Base-by-base conservation (phyloP, 2,888 invertebrate species). In the Coremacera marginata region DNA sequence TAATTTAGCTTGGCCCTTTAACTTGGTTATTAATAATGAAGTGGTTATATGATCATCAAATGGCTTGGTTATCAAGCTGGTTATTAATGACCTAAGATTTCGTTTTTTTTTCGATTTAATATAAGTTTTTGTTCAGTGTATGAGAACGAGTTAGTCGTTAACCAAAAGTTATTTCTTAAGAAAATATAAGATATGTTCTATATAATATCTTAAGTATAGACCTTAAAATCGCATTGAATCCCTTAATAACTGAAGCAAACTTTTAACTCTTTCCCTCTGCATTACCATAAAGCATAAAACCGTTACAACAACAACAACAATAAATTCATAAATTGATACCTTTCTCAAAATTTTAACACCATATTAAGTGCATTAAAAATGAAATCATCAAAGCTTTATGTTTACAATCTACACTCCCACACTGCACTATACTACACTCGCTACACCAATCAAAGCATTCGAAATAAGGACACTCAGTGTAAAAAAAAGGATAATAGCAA, bases 261-360 rank as follows among this genome's bases (percentile, higher is more conserved):
- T 19, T 49, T 44, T n/a, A 68, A 51, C 27, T 14, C n/a, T 63
- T 63, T 63, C 27, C 16, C n/a, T n/a, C 16, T 63, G 31, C 19
- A 7, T 9, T 60, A 52, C 19, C 5, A 62, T 16, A 62, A 62
- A 62, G 22, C 60, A 62, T 62, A 27, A 16, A n/a, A 60, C 27
- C 7, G 5, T 27, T 31, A 44, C 67, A 49, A 22, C 65, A 22
- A 37, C 44, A 44, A 37, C 19, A 70, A 51, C 31, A 31, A 25
- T 25, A 75, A 75, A 80, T 77, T 80, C 74, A 80, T 77, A 55
- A 57, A 19, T 62, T 63, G 51, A 73, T 51, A 63, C 19, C 72
- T 60, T 71, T 37, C 27, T n/a, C 79, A 9, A 49, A n/a, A n/a
- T 44, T 62, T 31, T 62, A 49, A n/a, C 49, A 44, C 44, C 62